Evolutionary conservation across 2,113 vertebrate genomes (phyloP).

Genomic region (Telmatochromis sp.): DNA sequence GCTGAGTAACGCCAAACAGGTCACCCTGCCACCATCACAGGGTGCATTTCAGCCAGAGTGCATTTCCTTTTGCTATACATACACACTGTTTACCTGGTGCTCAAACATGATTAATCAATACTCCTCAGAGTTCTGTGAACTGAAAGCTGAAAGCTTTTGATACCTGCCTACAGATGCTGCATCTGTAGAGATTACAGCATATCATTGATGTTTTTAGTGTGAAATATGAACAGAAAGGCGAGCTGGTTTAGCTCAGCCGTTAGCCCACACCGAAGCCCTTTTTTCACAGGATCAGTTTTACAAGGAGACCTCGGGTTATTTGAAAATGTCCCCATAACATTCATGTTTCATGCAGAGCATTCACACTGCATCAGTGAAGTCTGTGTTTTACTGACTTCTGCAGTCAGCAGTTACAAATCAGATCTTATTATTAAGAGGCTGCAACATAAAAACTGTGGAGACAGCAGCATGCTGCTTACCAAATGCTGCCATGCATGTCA

Average conservation of each 20-base stretch:
- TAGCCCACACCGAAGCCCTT: background rate
- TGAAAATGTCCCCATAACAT: background rate
- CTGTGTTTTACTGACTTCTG: background rate
- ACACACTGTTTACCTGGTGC: background rate
- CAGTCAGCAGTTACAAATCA: background rate
- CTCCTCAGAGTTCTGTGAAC: background rate
- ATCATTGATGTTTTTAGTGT: background rate
- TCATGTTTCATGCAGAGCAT: background rate
- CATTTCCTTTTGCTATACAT: background rate
- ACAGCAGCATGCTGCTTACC: background rate
- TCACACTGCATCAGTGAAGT: background rate
- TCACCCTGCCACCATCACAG: background rate
- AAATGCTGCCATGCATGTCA: background rate
- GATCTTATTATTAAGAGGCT: background rate
- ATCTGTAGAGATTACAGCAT: background rate
- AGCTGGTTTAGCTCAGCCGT: background rate
- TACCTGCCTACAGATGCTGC: background rate
- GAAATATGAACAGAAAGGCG: background rate
- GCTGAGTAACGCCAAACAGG: rapidly evolving
- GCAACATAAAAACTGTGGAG: background rate
- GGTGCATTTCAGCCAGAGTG: background rate
- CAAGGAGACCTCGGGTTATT: background rate
- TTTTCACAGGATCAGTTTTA: background rate
- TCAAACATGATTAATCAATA: background rate
- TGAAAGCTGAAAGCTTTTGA: background rate